These are phyloP conservation scores for Drosophila arizonae DNA, from an alignment of 1,140 invertebrate genomes.

Conservation along the genomic window DNA sequence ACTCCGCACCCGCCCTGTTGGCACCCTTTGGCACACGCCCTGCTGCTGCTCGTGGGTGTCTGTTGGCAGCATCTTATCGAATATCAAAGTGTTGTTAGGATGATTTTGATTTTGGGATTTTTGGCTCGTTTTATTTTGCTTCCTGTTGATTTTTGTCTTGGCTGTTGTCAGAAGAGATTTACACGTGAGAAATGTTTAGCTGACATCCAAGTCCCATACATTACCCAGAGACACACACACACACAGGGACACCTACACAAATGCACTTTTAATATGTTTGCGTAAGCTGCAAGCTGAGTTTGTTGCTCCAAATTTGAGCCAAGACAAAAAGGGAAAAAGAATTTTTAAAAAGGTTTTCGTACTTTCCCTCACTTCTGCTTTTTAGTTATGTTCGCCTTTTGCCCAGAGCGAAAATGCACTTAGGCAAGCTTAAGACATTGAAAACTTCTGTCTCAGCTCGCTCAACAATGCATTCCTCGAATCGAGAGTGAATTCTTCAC, in stretches of 20 bases:
- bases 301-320: slow-evolving; percentile 17
- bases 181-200: slow-evolving; percentile 51
- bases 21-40: background rate
- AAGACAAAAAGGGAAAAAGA: background rate
- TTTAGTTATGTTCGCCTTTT: too few relatives aligned
- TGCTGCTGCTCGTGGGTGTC: background rate
- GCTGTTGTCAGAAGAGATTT: slow-evolving; percentile 53
- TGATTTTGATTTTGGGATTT: slow-evolving; percentile 48
- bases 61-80: slow-evolving; percentile 61
- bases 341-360: too few relatives aligned
- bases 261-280: slow-evolving; percentile 26
- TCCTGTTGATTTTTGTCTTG: slow-evolving; percentile 6
- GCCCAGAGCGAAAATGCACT: too few relatives aligned
- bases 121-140: too few relatives aligned
- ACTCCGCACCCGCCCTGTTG: background rate
- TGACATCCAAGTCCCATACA: slow-evolving; percentile 15
- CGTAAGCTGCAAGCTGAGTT: slow-evolving; percentile 22
- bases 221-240: slow-evolving; percentile 4
- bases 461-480: too few relatives aligned
- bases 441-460: too few relatives aligned
- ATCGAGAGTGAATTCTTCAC: too few relatives aligned
- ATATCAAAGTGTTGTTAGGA: slow-evolving; percentile 76
- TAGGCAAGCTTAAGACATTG: too few relatives aligned
- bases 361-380: too few relatives aligned
- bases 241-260: slow-evolving; percentile 13